phyloP scores from a whole-genome alignment of 1,140 invertebrate species.

The Druon quercuslanigerum region DNA sequence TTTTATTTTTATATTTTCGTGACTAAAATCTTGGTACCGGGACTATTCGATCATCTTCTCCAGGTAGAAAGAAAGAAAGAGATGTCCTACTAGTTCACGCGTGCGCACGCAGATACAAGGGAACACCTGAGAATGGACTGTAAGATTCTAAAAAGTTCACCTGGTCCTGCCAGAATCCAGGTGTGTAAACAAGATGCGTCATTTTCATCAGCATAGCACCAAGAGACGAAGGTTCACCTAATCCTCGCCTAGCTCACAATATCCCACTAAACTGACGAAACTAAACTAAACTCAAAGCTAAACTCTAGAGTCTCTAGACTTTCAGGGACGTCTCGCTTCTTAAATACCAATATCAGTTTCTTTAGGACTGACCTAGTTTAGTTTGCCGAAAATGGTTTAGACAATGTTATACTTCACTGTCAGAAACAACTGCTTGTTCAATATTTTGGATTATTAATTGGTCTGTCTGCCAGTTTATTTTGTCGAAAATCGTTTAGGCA shows the following conservation, averaged over 20 bases:
- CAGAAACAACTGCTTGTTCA: too few species aligned
- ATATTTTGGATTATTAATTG: too few species aligned
- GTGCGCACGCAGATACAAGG: conserved; percentile 40
- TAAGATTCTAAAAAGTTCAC: conserved; percentile 42
- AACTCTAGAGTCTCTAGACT: neutral
- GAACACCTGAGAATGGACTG: conserved; percentile 33
- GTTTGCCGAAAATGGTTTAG: too few species aligned
- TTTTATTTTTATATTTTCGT: conserved; percentile 54
- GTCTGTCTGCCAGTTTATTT: too few species aligned
- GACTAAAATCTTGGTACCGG: conserved; percentile 54
- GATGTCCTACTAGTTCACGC: conserved; percentile 42
- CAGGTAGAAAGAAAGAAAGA: conserved; percentile 38
- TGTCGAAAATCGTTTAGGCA: too few species aligned
- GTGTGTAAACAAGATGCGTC: conserved; percentile 65
- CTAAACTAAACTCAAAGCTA: too few species aligned
- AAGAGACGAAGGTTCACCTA: conserved; percentile 38
- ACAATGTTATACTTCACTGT: too few species aligned
- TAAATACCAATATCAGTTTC: neutral
- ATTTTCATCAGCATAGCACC: conserved; percentile 47
- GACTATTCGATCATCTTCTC: conserved; percentile 45
- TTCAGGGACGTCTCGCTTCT: conserved; percentile 1
- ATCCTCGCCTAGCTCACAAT: neutral
- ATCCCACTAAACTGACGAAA: neutral
- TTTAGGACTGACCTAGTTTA: neutral
- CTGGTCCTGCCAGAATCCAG: conserved; percentile 58